A percentile compares a stretch with the other conserved stretches of the same genome.
These are phyloP conservation scores for Cosmorhoe ocellata DNA, from an alignment of 2,888 invertebrate species.

Conservation along the genomic window DNA sequence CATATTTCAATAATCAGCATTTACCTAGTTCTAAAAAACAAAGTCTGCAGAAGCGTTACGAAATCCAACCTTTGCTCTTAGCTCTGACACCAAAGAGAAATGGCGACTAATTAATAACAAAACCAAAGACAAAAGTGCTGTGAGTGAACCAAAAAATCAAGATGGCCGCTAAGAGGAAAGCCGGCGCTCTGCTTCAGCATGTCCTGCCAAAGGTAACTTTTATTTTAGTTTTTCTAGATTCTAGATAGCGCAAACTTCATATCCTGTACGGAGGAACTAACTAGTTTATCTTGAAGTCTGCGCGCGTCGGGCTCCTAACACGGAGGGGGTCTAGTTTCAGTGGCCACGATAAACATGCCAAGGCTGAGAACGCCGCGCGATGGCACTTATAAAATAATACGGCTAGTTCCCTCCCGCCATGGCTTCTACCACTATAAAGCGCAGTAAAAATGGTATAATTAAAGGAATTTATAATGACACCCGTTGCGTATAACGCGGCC, in stretches of 20 bases:
- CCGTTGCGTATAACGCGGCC: constrained; percentile 45
- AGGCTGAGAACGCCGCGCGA: constrained; percentile 57
- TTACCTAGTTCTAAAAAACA: constrained; percentile 17
- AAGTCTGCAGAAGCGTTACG: constrained; percentile 30
- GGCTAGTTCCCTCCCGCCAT: constrained; percentile 53
- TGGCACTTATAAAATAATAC: constrained; percentile 59
- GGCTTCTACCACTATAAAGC: constrained; percentile 53
- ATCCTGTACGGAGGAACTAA: constrained; percentile 26
- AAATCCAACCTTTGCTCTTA: constrained; percentile 28
- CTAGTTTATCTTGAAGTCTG: constrained; percentile 15
- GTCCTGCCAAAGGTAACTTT: constrained; percentile 80
- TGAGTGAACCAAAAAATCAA: constrained; percentile 61
- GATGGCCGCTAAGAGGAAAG: constrained; percentile 85
- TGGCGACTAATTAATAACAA: constrained; percentile 62
- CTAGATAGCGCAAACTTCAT: constrained; percentile 44
- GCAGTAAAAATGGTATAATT: constrained; percentile 74
- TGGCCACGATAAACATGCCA: constrained; percentile 54
- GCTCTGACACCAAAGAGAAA: constrained; percentile 39
- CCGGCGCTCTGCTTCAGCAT: constrained; percentile 83
- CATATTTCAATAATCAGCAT: constrained; percentile 19
- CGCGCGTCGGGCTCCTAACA: constrained; percentile 10
- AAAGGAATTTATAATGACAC: constrained; percentile 73
- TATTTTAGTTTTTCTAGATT: constrained; percentile 45
- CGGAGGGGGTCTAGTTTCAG: constrained; percentile 29
- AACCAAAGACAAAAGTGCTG: constrained; percentile 70